Evolutionary conservation across 2,797 vertebrate species (phyloP), one percentile per base, ranked within the genome.

Genomic region (Pseudochirops cupreus): DNA sequence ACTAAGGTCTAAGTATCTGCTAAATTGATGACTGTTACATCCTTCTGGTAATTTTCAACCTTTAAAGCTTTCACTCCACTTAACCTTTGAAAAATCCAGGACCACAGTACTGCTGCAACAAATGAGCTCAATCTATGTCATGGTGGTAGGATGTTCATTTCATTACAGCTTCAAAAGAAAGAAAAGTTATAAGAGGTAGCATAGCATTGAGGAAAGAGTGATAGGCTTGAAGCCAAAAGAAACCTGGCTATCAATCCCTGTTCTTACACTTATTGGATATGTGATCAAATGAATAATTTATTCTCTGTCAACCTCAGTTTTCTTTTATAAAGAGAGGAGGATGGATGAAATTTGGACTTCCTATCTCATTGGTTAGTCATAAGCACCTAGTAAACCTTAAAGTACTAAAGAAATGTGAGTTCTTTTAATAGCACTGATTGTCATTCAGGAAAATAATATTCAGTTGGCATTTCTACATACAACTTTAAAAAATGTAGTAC

Each of bases 121-220:
- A 50, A 87, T 46, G 74, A 87, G 9, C 21, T 87, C 74, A 26
- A 46, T 50, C 74, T 87, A 87, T 50, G 39, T 87, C 39, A 87
- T 87, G 3, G 74, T 87, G 39, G 3, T 46, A 50, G 74, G 74
- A 87, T 87, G 74, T 87, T 87, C 74, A 50, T 87, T 46, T 87
- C 39, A 82, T 82, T 46, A 50, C 3, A 87, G 10, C 24, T 87
- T 87, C 74, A 87, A 50, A 50, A 87, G 39, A 87, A 87, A 6
- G 21, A 87, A 87, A 50, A 50, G 97, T 97, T 95, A 97, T 0
- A 0, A 90, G 95, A 57, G 95, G 39, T 12, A 24, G 7, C 0
- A 87, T 50, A 39, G 39, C 50, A 82, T 46, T 50, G 9, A 46
- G 74, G 74, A 39, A 46, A 82, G 18, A 26, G 39, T 46, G 7